Conservation (phyloP, 1,140 invertebrate species). For the Rhagoletis pomonella region DNA sequence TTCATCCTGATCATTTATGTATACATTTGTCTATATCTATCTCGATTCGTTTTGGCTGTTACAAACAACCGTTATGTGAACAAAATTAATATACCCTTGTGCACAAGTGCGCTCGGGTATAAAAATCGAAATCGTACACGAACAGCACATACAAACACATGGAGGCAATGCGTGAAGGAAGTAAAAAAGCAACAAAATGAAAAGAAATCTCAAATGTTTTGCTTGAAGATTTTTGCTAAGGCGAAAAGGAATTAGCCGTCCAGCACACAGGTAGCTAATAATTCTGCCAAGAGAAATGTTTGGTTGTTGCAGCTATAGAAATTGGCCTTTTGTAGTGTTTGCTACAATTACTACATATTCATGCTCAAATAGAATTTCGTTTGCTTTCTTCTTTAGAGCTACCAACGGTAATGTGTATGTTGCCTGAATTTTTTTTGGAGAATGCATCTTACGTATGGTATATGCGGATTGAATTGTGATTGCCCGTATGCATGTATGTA, state of each 20-base stretch:
- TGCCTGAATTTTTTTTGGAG: not conserved
- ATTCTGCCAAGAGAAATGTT: not conserved
- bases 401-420: not conserved
- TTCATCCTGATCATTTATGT: no score
- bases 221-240: not conserved
- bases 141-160: not conserved
- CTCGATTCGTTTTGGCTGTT: no score
- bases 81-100: no score
- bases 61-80: no score
- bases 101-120: no score
- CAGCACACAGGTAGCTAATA: not conserved
- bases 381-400: not conserved
- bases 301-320: not conserved
- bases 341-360: constrained; percentile 32
- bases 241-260: not conserved
- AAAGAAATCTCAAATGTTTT: constrained; percentile 25
- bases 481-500: no score
- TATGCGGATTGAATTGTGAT: no score
- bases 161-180: not conserved
- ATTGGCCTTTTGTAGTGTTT: constrained; percentile 20
- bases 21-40: no score
- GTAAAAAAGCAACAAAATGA: not conserved
- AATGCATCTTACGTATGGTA: not conserved
- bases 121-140: not conserved
- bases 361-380: not conserved